phyloP scores from a whole-genome alignment of 2,113 vertebrate species.

The Polypterus bichir region DNA sequence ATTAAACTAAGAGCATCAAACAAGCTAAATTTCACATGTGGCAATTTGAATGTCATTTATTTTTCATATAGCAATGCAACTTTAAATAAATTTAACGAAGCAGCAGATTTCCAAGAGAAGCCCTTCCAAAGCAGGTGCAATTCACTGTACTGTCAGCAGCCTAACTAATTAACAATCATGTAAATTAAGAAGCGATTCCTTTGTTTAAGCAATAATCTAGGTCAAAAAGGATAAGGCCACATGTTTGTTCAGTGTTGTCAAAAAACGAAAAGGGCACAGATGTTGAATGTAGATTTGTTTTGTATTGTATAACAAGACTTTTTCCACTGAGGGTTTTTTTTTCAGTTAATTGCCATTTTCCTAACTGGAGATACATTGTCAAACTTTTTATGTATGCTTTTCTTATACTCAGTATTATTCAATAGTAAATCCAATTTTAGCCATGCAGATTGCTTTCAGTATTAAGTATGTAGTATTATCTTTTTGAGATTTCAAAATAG shows the following conservation, averaged over 20 bases:
- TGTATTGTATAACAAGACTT: background rate
- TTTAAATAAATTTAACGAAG: background rate
- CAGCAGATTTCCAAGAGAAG: background rate
- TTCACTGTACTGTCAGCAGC: constrained; percentile 10
- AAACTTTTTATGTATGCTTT: too few species aligned
- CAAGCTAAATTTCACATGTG: too few species aligned
- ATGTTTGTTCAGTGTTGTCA: constrained; percentile 10
- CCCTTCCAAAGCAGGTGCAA: constrained; percentile 14
- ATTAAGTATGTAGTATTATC: too few species aligned
- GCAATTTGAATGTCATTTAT: too few species aligned
- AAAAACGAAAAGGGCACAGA: background rate
- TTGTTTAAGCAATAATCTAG: constrained; percentile 23
- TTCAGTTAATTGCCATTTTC: too few species aligned
- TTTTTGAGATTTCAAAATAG: too few species aligned
- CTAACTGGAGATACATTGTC: too few species aligned
- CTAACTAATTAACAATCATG: constrained; percentile 22
- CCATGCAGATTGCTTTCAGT: too few species aligned
- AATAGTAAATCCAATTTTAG: too few species aligned
- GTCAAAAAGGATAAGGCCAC: constrained; percentile 10
- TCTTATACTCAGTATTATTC: too few species aligned
- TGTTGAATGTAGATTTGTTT: background rate
- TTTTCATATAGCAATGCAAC: background rate
- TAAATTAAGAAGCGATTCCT: constrained; percentile 23
- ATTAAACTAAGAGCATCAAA: too few species aligned
- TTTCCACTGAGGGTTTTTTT: too few species aligned